These are phyloP conservation scores for Glaucomys volans DNA, from an alignment of 2,113 vertebrate species.

Conservation along the genomic window DNA sequence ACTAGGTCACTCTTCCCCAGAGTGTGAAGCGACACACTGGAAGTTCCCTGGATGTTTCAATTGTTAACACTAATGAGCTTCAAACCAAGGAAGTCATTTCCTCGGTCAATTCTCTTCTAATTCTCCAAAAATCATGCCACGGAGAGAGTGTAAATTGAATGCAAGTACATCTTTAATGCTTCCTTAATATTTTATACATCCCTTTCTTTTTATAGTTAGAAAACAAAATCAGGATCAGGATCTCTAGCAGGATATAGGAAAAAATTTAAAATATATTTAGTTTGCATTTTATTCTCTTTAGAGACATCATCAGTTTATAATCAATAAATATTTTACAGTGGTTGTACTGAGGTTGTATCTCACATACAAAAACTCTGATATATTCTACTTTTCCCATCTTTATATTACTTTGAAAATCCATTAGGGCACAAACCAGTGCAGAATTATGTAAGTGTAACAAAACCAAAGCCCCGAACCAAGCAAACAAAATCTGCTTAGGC, in stretches of 20 bases:
- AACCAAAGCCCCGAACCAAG: neutral
- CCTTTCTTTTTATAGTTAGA: neutral
- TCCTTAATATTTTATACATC: neutral
- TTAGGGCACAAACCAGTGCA: neutral
- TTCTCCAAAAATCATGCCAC: neutral
- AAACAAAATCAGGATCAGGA: neutral
- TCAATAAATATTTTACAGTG: neutral
- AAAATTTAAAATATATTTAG: neutral
- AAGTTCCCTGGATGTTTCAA: neutral
- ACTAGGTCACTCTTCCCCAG: neutral
- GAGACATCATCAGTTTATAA: neutral
- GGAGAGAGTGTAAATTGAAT: neutral
- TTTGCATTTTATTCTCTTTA: neutral
- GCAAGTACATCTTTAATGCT: neutral
- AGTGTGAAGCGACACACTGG: neutral
- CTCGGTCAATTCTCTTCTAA: neutral
- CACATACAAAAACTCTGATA: neutral
- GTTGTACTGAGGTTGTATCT: neutral
- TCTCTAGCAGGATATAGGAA: neutral
- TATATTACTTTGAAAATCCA: conserved; percentile 25
- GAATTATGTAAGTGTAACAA: neutral
- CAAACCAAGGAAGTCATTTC: neutral
- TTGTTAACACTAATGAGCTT: neutral
- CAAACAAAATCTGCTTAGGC: neutral
- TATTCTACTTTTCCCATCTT: neutral